Evolutionary conservation across 2,888 invertebrate genomes (phyloP), one percentile per base, ranked within the genome.

Genomic region (Acanthacorydalis orientalis): DNA sequence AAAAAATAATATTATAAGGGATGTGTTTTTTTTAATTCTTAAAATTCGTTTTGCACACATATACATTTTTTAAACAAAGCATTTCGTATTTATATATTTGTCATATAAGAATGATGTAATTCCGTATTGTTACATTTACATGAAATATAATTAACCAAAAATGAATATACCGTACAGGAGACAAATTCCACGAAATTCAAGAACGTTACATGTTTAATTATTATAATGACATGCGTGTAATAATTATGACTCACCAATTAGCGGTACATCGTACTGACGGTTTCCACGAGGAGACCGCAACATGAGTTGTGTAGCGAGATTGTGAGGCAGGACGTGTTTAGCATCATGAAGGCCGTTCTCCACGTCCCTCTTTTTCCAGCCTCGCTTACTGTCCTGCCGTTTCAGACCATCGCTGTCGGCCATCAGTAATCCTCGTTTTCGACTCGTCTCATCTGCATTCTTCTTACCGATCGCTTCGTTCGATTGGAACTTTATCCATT

Each of bases 231-330:
- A 23, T 23, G 23, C 6, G 3, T 23, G 23, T 23, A 14, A 37
- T 37, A 31, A 11, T 43, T 15, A 34, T 32, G 15, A 56, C 66
- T 63, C 56, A 87, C 87, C 86, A 61, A 87, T 86, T 71, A 85
- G 86, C 56, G 87, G 87, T 54, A 87, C 86, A 68, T 87, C 87
- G 67, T 86, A 87, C 59, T 80, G 79, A 58, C 83, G 72, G 62
- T 77, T 79, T 54, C 82, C 80, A 56, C 86, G 75, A 51, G 83
- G 75, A 50, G 83, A 78, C 57, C 84, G 75, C 60, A 83, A 68
- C 82, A 87, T 83, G 68, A 85, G 74, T 65, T 85, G 85, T 60
- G 77, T 80, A 45, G 80, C 80, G 57, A 80, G 71, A 57, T 75
- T 75, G 48, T 73, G 68, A 53, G 75, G 71, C 49, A 72, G 59